Percentiles rank a stretch among this genome's conserved stretches.
phyloP scores from a whole-genome alignment of 2,113 vertebrate species.

The Rutilus rutilus region DNA sequence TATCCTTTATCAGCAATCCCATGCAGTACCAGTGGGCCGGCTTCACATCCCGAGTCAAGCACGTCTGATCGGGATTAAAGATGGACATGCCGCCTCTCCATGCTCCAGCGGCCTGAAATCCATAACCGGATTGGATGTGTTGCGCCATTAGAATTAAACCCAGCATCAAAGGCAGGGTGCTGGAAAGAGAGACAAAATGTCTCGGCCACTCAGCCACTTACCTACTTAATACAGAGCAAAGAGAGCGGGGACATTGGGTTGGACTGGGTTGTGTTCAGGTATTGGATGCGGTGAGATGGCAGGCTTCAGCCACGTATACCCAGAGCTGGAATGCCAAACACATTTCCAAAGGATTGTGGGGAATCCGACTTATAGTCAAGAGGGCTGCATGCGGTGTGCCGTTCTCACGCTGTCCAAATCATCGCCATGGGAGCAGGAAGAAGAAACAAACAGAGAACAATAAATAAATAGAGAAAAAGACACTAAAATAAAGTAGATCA shows the following conservation, averaged over 20 bases:
- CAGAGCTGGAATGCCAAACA: slow-evolving; percentile 57
- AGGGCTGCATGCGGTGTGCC: slow-evolving; percentile 32
- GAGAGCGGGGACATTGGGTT: slow-evolving; percentile 42
- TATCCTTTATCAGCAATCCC: slow-evolving; percentile 68
- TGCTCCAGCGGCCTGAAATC: slow-evolving; percentile 45
- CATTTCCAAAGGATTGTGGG: slow-evolving; percentile 61
- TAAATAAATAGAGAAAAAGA: neutral
- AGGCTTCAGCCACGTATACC: slow-evolving; percentile 40
- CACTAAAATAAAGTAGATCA: neutral
- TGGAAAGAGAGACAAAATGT: slow-evolving; percentile 1
- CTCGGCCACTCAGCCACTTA: slow-evolving; percentile 10
- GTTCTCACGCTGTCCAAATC: slow-evolving; percentile 12
- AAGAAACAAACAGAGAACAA: neutral
- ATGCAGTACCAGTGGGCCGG: slow-evolving; percentile 63
- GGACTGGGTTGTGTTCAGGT: slow-evolving; percentile 35
- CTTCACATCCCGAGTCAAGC: slow-evolving; percentile 59
- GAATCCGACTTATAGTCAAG: slow-evolving; percentile 58
- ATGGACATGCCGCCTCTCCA: slow-evolving; percentile 56
- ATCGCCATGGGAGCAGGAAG: neutral
- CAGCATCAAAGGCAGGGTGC: slow-evolving; percentile 55
- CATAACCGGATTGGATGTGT: slow-evolving; percentile 57
- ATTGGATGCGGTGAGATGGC: slow-evolving; percentile 27
- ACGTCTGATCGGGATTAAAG: slow-evolving; percentile 67
- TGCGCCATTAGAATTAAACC: slow-evolving; percentile 59
- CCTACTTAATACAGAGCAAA: slow-evolving; percentile 54